Evolutionary conservation across 2,888 invertebrate species (phyloP).

Genomic region (Eupelmus urozonus): DNA sequence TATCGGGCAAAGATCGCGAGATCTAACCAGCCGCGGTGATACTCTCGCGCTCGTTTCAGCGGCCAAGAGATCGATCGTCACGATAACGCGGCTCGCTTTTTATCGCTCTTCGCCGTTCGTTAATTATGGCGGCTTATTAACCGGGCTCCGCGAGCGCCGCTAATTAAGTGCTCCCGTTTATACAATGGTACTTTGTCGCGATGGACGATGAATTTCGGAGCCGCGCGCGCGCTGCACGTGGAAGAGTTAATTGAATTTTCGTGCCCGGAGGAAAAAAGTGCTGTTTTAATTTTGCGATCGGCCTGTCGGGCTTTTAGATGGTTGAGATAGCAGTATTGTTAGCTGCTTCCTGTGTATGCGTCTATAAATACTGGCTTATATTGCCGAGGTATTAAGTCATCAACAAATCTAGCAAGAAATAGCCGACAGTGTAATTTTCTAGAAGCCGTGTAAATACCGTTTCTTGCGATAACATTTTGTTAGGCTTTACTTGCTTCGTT

Average conservation of each 20-base stretch:
- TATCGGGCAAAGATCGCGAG: conserved; percentile 6
- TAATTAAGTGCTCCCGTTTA: conserved; percentile 27
- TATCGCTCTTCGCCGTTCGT: conserved; percentile 11
- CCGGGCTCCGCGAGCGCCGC: neutral
- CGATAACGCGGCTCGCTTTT: neutral
- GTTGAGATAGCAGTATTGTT: neutral
- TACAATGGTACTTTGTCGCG: neutral
- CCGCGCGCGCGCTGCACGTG: neutral
- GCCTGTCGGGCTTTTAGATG: neutral
- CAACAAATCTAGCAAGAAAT: neutral
- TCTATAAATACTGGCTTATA: neutral
- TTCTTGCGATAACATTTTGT: neutral
- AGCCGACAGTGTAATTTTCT: neutral
- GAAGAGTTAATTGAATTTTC: conserved; percentile 21
- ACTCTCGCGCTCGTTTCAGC: too few species aligned
- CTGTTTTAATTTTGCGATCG: too few species aligned
- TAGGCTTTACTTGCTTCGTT: too few species aligned
- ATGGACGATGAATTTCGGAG: neutral
- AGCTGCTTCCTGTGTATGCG: neutral
- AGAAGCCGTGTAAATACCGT: neutral
- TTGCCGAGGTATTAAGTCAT: conserved; percentile 5
- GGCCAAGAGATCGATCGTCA: neutral
- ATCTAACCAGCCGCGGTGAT: neutral
- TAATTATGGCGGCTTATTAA: conserved; percentile 29
- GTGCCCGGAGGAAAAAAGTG: neutral